Percentiles rank a stretch among this genome's conserved stretches.
Conservation (phyloP, 2,113 vertebrate species). For the Bos indicus region DNA sequence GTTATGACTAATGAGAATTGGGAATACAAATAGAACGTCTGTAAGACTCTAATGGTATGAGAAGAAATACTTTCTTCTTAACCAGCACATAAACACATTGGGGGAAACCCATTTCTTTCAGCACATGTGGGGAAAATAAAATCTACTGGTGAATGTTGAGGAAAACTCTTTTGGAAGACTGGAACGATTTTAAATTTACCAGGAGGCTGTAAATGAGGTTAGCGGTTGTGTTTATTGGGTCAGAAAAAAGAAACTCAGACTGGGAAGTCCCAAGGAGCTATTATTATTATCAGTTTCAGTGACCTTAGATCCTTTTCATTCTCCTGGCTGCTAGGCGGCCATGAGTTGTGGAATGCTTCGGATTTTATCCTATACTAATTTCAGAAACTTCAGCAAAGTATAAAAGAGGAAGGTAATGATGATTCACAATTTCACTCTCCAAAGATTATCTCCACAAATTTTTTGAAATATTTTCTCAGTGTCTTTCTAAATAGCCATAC, state of each 20-base stretch:
- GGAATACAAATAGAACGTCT: constrained; percentile 51
- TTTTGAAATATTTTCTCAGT: neutral
- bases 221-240: neutral
- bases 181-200: constrained; percentile 27
- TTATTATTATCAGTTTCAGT: constrained; percentile 47
- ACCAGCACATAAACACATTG: constrained; percentile 66
- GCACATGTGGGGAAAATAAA: constrained; percentile 64
- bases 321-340: neutral
- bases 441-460: neutral
- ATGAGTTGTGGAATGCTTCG: constrained; percentile 5
- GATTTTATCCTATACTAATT: neutral
- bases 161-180: constrained; percentile 21
- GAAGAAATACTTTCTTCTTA: constrained; percentile 59
- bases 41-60: constrained; percentile 51
- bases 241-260: constrained; percentile 1
- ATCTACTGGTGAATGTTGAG: constrained; percentile 37
- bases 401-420: neutral
- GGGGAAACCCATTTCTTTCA: constrained; percentile 53
- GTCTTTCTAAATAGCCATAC: neutral
- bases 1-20: constrained; percentile 68
- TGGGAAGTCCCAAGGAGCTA: neutral
- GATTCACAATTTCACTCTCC: neutral
- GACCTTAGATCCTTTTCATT: constrained; percentile 46
- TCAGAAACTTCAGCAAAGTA: neutral
- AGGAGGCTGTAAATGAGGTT: constrained; percentile 40